Evolutionary conservation across 2,888 invertebrate species (phyloP).

Genomic region (Thereva nobilitata): DNA sequence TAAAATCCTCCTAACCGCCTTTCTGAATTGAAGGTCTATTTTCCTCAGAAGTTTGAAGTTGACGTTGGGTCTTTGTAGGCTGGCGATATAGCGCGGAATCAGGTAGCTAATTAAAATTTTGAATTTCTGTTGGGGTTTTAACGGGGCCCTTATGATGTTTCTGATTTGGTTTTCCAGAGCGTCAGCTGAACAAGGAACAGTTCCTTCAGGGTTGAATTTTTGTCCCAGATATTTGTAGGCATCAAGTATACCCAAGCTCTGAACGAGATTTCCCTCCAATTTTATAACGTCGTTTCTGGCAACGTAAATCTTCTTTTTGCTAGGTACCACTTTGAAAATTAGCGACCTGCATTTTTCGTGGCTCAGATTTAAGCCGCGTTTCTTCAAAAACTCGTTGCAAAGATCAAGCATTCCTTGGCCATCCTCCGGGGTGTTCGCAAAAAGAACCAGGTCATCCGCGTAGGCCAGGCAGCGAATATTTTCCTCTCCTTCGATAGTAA

Average conservation of each 20-base stretch:
- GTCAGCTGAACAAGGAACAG: background rate
- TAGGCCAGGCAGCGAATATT: background rate
- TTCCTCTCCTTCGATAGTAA: background rate
- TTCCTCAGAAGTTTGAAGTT: background rate
- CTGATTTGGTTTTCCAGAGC: background rate
- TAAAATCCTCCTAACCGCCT: background rate
- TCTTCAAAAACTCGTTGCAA: background rate
- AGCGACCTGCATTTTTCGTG: background rate
- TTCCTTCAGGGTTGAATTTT: background rate
- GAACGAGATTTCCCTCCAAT: background rate
- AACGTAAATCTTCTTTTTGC: background rate
- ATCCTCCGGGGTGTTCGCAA: background rate
- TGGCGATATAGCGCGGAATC: background rate
- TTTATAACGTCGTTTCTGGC: background rate
- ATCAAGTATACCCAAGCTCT: background rate
- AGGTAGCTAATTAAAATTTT: conserved; percentile 1
- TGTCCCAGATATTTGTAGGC: background rate
- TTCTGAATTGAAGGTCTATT: background rate
- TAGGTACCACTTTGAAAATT: background rate
- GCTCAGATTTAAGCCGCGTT: background rate
- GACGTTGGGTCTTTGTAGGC: conserved; percentile 2
- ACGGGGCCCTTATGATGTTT: conserved; percentile 1
- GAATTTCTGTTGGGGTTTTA: conserved; percentile 17
- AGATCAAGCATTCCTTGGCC: background rate
- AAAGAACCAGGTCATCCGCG: conserved; percentile 5